Evolutionary conservation across 2,888 invertebrate species (phyloP), one percentile per base, ranked within the genome.

Genomic region (Drosophila suboccidentalis): DNA sequence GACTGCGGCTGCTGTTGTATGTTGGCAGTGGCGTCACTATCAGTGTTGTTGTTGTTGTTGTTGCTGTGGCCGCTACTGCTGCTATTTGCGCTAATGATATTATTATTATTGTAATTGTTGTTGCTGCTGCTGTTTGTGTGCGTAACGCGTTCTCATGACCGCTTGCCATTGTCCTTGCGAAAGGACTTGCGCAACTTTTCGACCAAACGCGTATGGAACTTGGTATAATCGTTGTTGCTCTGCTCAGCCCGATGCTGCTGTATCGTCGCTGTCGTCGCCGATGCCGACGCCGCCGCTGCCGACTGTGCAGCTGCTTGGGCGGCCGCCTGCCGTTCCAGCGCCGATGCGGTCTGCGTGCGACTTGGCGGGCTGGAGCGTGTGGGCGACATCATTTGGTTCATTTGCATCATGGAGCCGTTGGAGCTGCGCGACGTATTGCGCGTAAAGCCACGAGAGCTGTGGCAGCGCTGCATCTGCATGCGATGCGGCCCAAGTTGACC

Each of bases 131-230:
- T 80, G 66, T 75, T 76, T 71, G 60, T 57, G 55, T 49, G 51
- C 13, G 36, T 71, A 55, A 74, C 78, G 80, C 60, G 66, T 71
- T 80, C 91, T 92, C 92, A 92, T 80, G 92, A 92, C 2, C 92
- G 91, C 59, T 92, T 92, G 46, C 88, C 84, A 50, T 82, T 91
- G 66, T 92, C 93, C 90, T 92, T 93, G 78, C 94, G 94, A 90
- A 96, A 93, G 71, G 96, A 95, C 74, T 95, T 94, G 91, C 95
- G 95, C 82, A 96, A 91, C 91, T 96, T 95, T 91, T 96, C 96
- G 71, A 96, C 95, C 77, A 96, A 93, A 43, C 95, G 94, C 86
- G 94, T 94, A 93, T 96, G 96, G 90, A 96, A 96, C 92, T 96
- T 96, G 90, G 95, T 95, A 19, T 96, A 92, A 73, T 95, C 95